A percentile compares a stretch with the other conserved stretches of the same genome.
Evolutionary conservation across 2,113 vertebrate genomes (phyloP).

Genomic region (Micromys minutus): DNA sequence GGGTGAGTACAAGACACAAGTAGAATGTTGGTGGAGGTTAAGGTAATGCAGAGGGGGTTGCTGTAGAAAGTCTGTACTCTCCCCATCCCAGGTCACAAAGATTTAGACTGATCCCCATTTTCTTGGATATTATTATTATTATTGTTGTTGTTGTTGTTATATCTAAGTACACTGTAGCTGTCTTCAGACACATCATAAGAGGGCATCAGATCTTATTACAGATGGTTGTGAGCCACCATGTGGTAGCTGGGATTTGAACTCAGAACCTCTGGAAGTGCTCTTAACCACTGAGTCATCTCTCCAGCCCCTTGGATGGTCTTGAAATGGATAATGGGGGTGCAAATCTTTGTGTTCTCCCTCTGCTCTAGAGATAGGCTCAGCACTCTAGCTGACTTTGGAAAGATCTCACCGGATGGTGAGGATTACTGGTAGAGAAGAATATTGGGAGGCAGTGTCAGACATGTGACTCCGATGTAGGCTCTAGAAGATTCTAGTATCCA

Average conservation of each 20-base stretch:
- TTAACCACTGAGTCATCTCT: too few species aligned
- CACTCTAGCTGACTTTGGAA: not conserved
- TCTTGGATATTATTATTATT: too few species aligned
- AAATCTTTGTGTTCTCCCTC: not conserved
- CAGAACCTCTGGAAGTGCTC: too few species aligned
- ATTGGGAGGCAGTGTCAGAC: not conserved
- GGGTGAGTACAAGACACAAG: not conserved
- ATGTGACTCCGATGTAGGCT: not conserved
- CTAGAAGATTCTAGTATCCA: not conserved
- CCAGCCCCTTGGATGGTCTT: not conserved
- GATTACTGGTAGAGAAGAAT: not conserved
- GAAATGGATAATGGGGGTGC: not conserved
- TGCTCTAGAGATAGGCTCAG: not conserved
- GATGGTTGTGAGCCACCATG: too few species aligned
- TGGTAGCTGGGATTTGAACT: too few species aligned
- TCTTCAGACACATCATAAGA: too few species aligned
- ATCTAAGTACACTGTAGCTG: too few species aligned
- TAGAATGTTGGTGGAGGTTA: not conserved
- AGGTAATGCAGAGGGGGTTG: not conserved
- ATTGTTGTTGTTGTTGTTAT: too few species aligned
- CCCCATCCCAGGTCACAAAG: not conserved
- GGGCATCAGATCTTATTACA: too few species aligned
- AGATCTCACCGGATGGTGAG: not conserved
- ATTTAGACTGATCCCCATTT: not conserved
- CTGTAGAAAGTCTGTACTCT: not conserved